A percentile compares a stretch with the other conserved stretches of the same genome.
Evolutionary conservation across 2,888 invertebrate species (phyloP).

Genomic region (Drosophila stalkeri): DNA sequence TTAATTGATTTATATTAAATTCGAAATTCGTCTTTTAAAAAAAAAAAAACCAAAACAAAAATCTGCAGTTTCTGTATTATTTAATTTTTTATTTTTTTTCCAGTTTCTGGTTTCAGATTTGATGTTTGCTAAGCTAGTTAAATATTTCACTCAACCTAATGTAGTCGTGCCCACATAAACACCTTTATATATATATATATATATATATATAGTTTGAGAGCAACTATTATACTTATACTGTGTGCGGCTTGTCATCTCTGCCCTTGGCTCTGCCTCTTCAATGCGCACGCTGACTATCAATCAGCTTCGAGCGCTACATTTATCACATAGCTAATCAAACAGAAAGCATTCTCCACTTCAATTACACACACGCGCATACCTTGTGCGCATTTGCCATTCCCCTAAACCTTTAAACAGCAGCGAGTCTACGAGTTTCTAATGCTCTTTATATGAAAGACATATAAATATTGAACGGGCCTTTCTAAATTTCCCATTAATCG

Average conservation of each 20-base stretch:
- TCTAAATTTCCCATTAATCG: not conserved
- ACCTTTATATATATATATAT: not conserved
- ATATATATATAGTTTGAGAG: not conserved
- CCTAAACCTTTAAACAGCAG: not conserved
- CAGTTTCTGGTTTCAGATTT: not conserved
- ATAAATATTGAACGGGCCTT: not conserved
- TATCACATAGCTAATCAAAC: constrained; percentile 57
- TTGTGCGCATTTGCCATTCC: not conserved
- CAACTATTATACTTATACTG: not conserved
- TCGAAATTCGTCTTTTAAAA: not conserved
- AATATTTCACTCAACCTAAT: not conserved
- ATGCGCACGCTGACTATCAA: constrained; percentile 54
- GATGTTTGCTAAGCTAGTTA: not conserved
- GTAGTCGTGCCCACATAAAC: not conserved
- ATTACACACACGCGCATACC: constrained; percentile 20
- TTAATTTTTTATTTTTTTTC: not conserved
- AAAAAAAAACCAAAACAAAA: not conserved
- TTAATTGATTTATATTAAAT: not conserved
- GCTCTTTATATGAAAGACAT: not conserved
- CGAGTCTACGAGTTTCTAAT: constrained; percentile 1
- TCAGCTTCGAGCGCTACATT: constrained; percentile 54
- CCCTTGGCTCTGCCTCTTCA: not conserved
- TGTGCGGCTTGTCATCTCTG: not conserved
- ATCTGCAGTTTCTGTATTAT: too few relatives aligned
- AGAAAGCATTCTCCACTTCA: constrained; percentile 60